Percentiles rank a stretch among this genome's conserved stretches.
Conservation (phyloP, 1,140 invertebrate species). For the Papilio glaucus region DNA sequence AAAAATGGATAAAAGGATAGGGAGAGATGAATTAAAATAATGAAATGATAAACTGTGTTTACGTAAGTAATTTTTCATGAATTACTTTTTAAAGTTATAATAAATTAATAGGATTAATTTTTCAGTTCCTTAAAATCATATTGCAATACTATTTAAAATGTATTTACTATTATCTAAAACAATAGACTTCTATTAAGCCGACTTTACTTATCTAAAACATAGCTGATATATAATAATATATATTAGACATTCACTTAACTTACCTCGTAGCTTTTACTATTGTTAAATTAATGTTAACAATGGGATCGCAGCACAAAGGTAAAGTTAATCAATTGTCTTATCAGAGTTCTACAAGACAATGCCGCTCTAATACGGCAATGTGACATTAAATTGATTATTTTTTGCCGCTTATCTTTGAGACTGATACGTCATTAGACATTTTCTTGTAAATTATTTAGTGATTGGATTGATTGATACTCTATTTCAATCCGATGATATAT, state of each 20-base stretch:
- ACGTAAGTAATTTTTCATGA: no score
- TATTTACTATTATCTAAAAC: background rate
- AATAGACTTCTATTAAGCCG: slow-evolving; percentile 1
- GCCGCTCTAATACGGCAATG: slow-evolving; percentile 28
- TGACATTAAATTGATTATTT: slow-evolving; percentile 36
- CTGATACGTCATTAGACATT: background rate
- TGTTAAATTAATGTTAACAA: slow-evolving; percentile 32
- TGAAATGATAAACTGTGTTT: no score
- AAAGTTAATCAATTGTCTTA: slow-evolving; percentile 33
- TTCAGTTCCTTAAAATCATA: background rate
- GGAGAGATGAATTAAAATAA: no score
- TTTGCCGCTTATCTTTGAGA: background rate
- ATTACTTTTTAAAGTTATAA: background rate
- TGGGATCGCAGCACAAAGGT: slow-evolving; percentile 14
- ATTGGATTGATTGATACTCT: no score
- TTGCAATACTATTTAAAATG: background rate
- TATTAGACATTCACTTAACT: background rate
- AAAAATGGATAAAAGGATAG: no score
- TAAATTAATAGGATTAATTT: background rate
- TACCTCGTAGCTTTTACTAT: slow-evolving; percentile 12
- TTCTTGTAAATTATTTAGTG: background rate
- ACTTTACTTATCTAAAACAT: background rate
- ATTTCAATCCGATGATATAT: no score
- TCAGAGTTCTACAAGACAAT: slow-evolving; percentile 23
- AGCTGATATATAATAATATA: slow-evolving; percentile 8